A percentile compares a stretch with the other conserved stretches of the same genome.
phyloP scores from a whole-genome alignment of 2,113 vertebrate genomes.

The Cottus gobio region DNA sequence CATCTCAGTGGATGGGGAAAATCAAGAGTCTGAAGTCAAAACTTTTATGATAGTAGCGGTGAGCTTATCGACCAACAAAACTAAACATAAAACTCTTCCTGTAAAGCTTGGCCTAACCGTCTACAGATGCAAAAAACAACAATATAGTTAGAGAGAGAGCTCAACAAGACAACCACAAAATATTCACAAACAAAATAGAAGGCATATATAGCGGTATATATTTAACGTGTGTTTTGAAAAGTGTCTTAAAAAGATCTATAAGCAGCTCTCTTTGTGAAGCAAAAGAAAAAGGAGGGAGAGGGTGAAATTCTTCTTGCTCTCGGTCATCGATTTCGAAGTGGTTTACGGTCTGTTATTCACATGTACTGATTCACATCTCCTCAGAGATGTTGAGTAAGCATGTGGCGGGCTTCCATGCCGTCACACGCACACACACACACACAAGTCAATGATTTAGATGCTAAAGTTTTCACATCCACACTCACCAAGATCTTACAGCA shows the following conservation, averaged over 20 bases:
- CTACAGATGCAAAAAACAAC: constrained; percentile 1
- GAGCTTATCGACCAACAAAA: neutral
- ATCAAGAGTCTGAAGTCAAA: constrained; percentile 14
- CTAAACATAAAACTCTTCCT: neutral
- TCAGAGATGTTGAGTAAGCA: constrained; percentile 63
- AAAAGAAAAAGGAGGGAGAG: constrained; percentile 18
- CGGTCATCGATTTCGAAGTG: constrained; percentile 57
- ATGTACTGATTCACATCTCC: constrained; percentile 47
- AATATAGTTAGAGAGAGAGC: neutral
- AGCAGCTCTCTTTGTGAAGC: constrained; percentile 20
- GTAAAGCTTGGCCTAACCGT: neutral
- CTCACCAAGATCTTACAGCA: constrained; percentile 98
- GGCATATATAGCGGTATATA: neutral
- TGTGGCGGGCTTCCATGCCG: constrained; percentile 46
- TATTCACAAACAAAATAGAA: neutral
- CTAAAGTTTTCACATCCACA: constrained; percentile 31
- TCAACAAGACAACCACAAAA: neutral
- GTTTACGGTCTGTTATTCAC: constrained; percentile 65
- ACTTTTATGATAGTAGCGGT: neutral
- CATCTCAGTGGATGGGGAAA: neutral
- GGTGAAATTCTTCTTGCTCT: constrained; percentile 55
- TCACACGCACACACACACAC: constrained; percentile 11
- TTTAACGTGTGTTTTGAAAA: constrained; percentile 3
- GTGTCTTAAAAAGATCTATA: neutral
- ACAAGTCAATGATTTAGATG: constrained; percentile 24